Evolutionary conservation across 2,888 invertebrate species (phyloP), one percentile per base, ranked within the genome.

Genomic region (Lissocephala sabroskyi): DNA sequence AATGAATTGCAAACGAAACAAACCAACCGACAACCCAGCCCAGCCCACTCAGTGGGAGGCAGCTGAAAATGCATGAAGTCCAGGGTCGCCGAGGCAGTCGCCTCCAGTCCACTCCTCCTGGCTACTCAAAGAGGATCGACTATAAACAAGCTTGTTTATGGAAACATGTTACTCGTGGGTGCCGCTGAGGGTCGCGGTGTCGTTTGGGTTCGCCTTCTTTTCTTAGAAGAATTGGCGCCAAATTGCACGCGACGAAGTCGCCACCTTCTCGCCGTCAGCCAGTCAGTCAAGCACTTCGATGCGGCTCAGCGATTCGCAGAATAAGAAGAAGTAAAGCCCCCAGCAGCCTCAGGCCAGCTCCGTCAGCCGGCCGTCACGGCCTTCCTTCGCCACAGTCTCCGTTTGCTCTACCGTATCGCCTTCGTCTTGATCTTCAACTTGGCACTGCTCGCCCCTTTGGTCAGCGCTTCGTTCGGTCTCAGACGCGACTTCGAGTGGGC

Each of bases 81-180:
- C n/a, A n/a, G n/a, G n/a, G n/a, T n/a, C n/a, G n/a, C n/a, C n/a
- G n/a, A n/a, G n/a, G n/a, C n/a, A n/a, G n/a, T n/a, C n/a, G n/a
- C n/a, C n/a, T n/a, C n/a, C 10, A 32, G 10, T 32, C 10, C 14
- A 36, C 16, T 14, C 10, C 9, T n/a, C n/a, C n/a, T n/a, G n/a
- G n/a, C n/a, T n/a, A n/a, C n/a, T n/a, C n/a, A n/a, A n/a, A n/a
- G n/a, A 23, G 14, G 17, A 29, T 28, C 26, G 16, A 29, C 57
- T 63, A 63, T 63, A 70, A 73, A 75, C 67, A 65, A 64, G 55
- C 49, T 61, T 59, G 58, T 62, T 63, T 65, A 59, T 61, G 47
- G 49, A 64, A 59, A 49, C 54, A 48, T 59, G 54, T 59, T 58
- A 58, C 51, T 57, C 47, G 29, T 16, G 17, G 11, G 9, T 23